A percentile compares a stretch with the other conserved stretches of the same genome.
These are phyloP conservation scores for Trilocha varians DNA, from an alignment of 2,888 invertebrate species.

Conservation along the genomic window DNA sequence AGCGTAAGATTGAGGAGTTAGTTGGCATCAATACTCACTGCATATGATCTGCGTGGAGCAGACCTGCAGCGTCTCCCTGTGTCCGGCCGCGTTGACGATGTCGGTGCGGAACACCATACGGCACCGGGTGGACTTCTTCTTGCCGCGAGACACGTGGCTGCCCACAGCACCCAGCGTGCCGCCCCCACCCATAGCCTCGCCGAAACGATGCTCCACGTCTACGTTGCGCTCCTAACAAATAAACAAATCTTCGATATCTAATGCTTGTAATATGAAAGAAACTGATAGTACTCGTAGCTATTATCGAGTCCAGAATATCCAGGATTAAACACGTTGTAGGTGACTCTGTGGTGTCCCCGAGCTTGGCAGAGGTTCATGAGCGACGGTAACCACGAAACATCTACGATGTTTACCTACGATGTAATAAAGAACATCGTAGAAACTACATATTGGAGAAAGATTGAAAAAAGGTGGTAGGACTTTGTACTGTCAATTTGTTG, in stretches of 20 bases:
- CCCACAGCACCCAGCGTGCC: slow-evolving; percentile 56
- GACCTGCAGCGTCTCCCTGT: slow-evolving; percentile 87
- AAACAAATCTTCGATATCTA: not conserved
- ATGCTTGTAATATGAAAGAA: too few species aligned
- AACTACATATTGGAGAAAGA: too few species aligned
- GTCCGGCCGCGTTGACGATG: slow-evolving; percentile 84
- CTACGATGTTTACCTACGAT: too few species aligned
- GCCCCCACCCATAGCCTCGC: slow-evolving; percentile 79
- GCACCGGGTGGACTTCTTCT: slow-evolving; percentile 95
- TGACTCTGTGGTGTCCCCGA: not conserved
- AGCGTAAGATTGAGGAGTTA: too few species aligned
- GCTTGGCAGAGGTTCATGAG: not conserved
- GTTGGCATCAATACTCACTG: too few species aligned
- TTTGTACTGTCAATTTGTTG: too few species aligned
- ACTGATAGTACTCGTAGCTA: too few species aligned
- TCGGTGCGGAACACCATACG: slow-evolving; percentile 94
- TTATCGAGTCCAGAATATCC: too few species aligned
- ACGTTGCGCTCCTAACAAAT: slow-evolving; percentile 86
- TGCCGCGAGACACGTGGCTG: slow-evolving; percentile 76
- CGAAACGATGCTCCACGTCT: slow-evolving; percentile 87
- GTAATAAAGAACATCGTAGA: too few species aligned
- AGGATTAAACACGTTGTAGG: too few species aligned
- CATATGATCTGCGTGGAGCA: slow-evolving; percentile 94
- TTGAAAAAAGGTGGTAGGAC: too few species aligned
- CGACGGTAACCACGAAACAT: not conserved